A percentile compares a stretch with the other conserved stretches of the same genome.
These are phyloP conservation scores for Poecilus cupreus DNA, from an alignment of 2,888 invertebrate genomes.

Conservation along the genomic window DNA sequence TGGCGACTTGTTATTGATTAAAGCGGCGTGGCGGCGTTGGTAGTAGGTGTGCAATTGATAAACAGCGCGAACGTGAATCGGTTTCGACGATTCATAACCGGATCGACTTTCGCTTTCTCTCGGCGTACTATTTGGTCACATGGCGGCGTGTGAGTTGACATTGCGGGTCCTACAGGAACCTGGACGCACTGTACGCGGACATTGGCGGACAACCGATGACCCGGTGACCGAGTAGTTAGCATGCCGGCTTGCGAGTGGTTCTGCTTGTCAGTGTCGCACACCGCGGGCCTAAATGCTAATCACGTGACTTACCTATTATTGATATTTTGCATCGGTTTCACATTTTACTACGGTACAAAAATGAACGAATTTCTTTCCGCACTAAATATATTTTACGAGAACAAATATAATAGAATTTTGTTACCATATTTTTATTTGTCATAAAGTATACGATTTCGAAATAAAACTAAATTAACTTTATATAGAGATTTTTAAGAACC, in stretches of 20 bases:
- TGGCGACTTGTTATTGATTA: constrained; percentile 41
- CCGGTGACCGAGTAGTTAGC: constrained; percentile 39
- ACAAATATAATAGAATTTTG: neutral
- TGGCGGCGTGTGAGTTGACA: constrained; percentile 16
- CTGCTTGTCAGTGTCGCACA: neutral
- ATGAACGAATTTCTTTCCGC: neutral
- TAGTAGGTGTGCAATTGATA: constrained; percentile 49
- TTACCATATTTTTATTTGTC: neutral
- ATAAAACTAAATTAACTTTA: neutral
- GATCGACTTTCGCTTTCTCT: constrained; percentile 44
- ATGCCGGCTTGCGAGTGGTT: constrained; percentile 7
- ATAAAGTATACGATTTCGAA: neutral
- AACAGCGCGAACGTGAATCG: constrained; percentile 47
- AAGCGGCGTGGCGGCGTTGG: constrained; percentile 32
- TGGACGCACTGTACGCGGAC: neutral
- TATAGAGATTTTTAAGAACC: neutral
- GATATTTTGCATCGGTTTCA: neutral
- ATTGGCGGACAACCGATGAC: neutral
- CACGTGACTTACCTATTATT: too few relatives aligned
- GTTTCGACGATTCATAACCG: constrained; percentile 49
- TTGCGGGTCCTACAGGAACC: constrained; percentile 15
- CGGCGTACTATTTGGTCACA: constrained; percentile 45
- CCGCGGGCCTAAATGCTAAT: neutral
- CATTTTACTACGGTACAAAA: neutral
- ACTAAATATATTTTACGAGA: neutral